These are phyloP conservation scores for Pangasianodon hypophthalmus DNA, from an alignment of 2,113 vertebrate species.

Conservation along the genomic window DNA sequence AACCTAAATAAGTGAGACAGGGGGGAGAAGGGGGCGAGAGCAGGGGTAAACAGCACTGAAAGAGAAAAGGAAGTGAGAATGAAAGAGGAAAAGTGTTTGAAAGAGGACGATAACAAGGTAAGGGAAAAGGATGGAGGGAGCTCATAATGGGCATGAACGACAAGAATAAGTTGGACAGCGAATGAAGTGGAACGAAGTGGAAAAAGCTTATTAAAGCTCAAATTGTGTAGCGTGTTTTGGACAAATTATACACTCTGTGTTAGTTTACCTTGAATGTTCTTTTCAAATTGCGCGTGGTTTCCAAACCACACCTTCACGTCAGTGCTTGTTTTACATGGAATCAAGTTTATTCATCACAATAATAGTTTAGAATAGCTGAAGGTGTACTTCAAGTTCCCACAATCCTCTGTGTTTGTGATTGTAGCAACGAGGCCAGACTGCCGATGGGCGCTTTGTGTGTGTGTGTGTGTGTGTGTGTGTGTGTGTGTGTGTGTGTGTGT, in stretches of 20 bases:
- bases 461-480: conserved; percentile 43
- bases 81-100: conserved; percentile 60
- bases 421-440: conserved; percentile 53
- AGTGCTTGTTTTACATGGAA: conserved; percentile 22
- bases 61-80: conserved; percentile 67
- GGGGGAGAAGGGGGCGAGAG: conserved; percentile 59
- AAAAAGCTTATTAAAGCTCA: background rate
- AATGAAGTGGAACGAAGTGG: background rate
- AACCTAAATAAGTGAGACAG: conserved; percentile 65
- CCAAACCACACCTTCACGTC: background rate
- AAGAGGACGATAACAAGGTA: conserved; percentile 58
- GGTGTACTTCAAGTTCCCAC: conserved; percentile 31
- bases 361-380: conserved; percentile 24
- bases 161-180: conserved; percentile 39
- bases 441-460: conserved; percentile 47
- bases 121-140: conserved; percentile 48
- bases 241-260: background rate
- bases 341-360: background rate
- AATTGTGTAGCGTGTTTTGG: background rate
- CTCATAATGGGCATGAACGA: conserved; percentile 51
- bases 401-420: conserved; percentile 19
- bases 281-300: background rate
- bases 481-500: conserved; percentile 43
- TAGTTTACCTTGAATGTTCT: background rate
- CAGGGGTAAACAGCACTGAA: conserved; percentile 63